Base-by-base conservation (phyloP, 2,888 invertebrate genomes). In the Macaria liturata region DNA sequence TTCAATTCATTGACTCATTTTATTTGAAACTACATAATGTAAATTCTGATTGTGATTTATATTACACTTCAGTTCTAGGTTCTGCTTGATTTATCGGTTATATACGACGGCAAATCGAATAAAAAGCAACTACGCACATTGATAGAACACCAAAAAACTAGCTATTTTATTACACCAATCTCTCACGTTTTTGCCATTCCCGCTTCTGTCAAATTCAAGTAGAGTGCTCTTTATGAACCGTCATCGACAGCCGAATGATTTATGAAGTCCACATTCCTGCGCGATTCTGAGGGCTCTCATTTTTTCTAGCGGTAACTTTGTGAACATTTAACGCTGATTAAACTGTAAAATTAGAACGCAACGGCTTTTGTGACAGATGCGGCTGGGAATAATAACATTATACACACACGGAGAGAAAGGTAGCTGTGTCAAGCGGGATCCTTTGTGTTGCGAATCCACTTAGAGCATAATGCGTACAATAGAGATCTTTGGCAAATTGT, bases 241-340 rank as follows among this genome's bases (percentile, higher is more conserved):
- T 79, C 82, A 88, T 86, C 84, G 86, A 81, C 75, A 76, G 67
- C 65, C 62, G 58, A 70, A 83, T 90, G 89, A 91, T 91, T 90
- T 88, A 91, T 88, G 78, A 74, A 70, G 70, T 70, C 69, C 61
- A 78, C 71, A 91, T 87, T 86, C 84, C 80, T 81, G 68, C 72
- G 74, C 69, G 74, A 81, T 74, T 75, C 77, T 70, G 74, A 74
- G 77, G 81, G 71, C 69, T 73, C 75, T 76, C 67, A 64, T 74
- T 87, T 84, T 86, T 84, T 83, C 67, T 63, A 58, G 87, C 88
- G 88, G 89, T 81, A 80, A 81, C 80, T 84, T 76, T 88, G 82
- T 83, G 77, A 80, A 80, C 85, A 91, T 91, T 91, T 91, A 91
- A 91, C 91, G 91, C 91, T 91, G 89, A 91, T 91, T 91, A 91